A percentile compares a stretch with the other conserved stretches of the same genome.
These are phyloP conservation scores for Heliocidaris tuberculata DNA, from an alignment of 35 echinoderm and acorn worm genomes.

Conservation along the genomic window DNA sequence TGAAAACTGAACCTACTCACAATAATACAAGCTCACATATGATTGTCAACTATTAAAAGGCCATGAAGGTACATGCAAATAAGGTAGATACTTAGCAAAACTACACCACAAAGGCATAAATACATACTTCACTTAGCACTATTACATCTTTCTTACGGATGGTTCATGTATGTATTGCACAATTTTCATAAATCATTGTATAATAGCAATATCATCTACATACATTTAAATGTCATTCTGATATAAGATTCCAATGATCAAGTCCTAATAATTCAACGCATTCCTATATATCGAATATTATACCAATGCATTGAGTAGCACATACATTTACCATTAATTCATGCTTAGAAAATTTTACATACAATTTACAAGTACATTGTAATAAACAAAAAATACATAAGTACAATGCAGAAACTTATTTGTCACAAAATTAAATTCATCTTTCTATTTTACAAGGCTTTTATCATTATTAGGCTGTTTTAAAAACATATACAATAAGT, in stretches of 20 bases:
- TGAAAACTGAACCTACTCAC: neutral
- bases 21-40: neutral
- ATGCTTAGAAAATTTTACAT: neutral
- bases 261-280: neutral
- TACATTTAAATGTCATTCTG: neutral
- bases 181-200: slow-evolving; percentile 14
- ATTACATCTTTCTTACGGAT: neutral
- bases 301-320: neutral
- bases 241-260: neutral
- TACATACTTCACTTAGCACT: neutral
- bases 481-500: neutral
- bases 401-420: neutral
- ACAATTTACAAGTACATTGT: neutral
- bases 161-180: neutral
- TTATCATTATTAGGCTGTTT: neutral
- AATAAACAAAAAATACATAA: neutral
- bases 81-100: neutral
- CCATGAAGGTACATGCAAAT: neutral
- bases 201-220: neutral
- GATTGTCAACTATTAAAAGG: neutral
- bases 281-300: neutral
- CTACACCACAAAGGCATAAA: neutral
- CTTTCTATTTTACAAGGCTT: slow-evolving; percentile 5
- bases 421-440: neutral
- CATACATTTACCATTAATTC: neutral